phyloP scores from a whole-genome alignment of 2,888 invertebrate species.

The Cremastinae sp. region DNA sequence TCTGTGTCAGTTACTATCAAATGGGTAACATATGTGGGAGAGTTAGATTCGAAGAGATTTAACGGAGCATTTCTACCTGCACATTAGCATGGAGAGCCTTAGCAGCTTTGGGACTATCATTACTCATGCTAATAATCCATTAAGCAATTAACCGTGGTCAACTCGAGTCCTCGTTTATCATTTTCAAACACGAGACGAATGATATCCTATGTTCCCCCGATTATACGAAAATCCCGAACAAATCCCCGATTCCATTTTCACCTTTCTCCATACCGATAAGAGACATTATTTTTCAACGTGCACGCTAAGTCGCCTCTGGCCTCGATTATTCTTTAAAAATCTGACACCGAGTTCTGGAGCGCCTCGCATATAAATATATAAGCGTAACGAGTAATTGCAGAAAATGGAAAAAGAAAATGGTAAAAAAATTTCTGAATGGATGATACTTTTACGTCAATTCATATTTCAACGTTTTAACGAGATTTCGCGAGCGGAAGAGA shows the following conservation, averaged over 20 bases:
- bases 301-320: not conserved
- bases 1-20: not conserved
- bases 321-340: no score
- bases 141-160: slow-evolving; percentile 63
- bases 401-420: no score
- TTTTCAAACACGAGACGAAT: slow-evolving; percentile 50
- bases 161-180: slow-evolving; percentile 63
- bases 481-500: no score
- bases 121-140: slow-evolving; percentile 64
- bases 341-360: no score
- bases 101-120: slow-evolving; percentile 55
- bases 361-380: no score
- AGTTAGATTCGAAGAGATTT: not conserved
- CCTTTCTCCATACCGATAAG: not conserved
- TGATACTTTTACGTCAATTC: no score
- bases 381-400: no score
- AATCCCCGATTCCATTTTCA: not conserved
- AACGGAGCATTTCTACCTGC: not conserved
- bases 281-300: not conserved
- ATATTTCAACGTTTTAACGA: no score
- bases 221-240: slow-evolving; percentile 27
- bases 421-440: no score
- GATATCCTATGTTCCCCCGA: slow-evolving; percentile 35
- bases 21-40: no score
- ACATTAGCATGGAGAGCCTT: slow-evolving; percentile 12